phyloP scores from a whole-genome alignment of 2,113 vertebrate genomes.

The Ctenodactylus gundi region DNA sequence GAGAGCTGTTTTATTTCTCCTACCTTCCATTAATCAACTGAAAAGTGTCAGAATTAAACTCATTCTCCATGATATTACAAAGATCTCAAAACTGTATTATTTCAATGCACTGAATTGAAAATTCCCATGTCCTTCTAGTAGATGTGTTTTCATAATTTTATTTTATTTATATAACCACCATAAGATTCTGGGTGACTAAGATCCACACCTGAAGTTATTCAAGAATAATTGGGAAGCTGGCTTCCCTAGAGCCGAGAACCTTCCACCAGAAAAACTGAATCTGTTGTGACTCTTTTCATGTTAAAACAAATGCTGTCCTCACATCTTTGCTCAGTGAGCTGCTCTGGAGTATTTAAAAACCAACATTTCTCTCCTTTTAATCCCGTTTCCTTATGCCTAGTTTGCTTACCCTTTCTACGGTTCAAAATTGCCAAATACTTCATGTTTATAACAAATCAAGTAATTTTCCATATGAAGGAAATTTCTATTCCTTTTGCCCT shows the following conservation, averaged over 20 bases:
- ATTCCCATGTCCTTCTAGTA: neutral
- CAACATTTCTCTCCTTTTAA: neutral
- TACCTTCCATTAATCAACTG: neutral
- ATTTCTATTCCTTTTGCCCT: neutral
- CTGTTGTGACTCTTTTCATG: too few species aligned
- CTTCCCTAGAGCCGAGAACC: too few species aligned
- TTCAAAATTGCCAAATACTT: neutral
- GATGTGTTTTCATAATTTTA: neutral
- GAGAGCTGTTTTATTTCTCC: neutral
- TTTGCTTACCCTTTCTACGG: neutral
- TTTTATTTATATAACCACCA: neutral
- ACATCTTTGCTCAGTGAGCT: neutral
- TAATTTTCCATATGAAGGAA: slow-evolving; percentile 20
- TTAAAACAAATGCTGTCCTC: neutral
- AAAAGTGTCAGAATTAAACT: neutral
- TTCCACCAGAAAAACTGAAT: neutral
- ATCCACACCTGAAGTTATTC: neutral
- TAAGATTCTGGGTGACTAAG: neutral
- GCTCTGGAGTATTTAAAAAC: neutral
- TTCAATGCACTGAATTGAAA: neutral
- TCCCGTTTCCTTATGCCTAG: neutral
- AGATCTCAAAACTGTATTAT: neutral
- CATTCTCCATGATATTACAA: neutral
- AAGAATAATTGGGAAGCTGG: neutral
- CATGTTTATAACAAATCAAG: neutral